Evolutionary conservation across 2,797 vertebrate genomes (phyloP), one percentile per base, ranked within the genome.

Genomic region (Novumbra hubbsi): DNA sequence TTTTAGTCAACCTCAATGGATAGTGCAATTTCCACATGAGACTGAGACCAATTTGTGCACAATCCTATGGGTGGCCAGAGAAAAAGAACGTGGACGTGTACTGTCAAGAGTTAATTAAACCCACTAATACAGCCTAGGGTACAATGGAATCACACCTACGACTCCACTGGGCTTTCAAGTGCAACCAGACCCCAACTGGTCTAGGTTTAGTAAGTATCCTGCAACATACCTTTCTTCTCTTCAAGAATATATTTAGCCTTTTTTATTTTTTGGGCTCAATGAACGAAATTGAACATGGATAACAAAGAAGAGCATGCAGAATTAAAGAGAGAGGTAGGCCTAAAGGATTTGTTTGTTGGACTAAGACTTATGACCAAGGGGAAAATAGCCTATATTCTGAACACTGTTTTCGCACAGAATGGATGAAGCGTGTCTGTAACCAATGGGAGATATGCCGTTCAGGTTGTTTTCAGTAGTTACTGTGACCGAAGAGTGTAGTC

Each of bases 251-350:
- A 74, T 41, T 38, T 14, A 76, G 77, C 16, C 32, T 62, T 74
- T 49, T 71, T 30, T 2, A 68, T 2, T 30, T 75, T 79, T 78
- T 15, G 55, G 52, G 4, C 1, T 71, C 19, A 73, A 71, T 71
- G 4, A 71, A 34, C 5, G 5, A 57, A 41, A 76, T 62, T 65
- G 19, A 78, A 76, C 72, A 91, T 90, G 84, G 81, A 76, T 30
- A 14, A 66, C 9, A 74, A 2, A 57, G 79, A 81, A 11, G 80
- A 45, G 70, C 32, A 75, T 14, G 19, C 4, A 1, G 67, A 71
- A 19, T 28, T 77, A 76, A 84, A 82, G 70, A 85, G 71, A 74
- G 12, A 76, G 85, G 91, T 92, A 60, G 55, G 55, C 21, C 21
- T 24, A 75, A 76, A 15, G 41, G 48, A 49, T 74, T 49, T 65